Conservation (phyloP, 2,888 invertebrate genomes). For the Deilephila porcellus region DNA sequence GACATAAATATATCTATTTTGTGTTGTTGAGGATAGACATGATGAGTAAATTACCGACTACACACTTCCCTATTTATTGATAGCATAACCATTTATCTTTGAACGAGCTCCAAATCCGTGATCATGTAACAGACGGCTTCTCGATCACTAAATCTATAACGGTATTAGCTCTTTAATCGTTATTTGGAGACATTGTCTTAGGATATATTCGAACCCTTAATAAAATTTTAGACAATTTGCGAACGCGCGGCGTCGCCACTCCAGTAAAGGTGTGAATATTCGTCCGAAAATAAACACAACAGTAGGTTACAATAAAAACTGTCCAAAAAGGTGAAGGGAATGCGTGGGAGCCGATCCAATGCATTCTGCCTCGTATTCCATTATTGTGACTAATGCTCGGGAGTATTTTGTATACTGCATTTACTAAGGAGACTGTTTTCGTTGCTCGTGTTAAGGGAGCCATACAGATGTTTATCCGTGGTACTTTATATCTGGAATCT, state of each 20-base stretch:
- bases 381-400: slow-evolving; percentile 24
- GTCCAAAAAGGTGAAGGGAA: slow-evolving; percentile 43
- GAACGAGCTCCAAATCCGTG: too few relatives aligned
- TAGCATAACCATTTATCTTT: too few relatives aligned
- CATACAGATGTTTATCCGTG: too few relatives aligned
- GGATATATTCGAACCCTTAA: slow-evolving; percentile 21
- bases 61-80: too few relatives aligned
- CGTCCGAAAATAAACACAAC: slow-evolving; percentile 43
- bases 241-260: slow-evolving; percentile 29
- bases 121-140: too few relatives aligned
- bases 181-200: too few relatives aligned
- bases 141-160: too few relatives aligned
- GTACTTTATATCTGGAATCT: too few relatives aligned
- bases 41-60: too few relatives aligned
- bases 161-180: too few relatives aligned
- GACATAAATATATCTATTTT: too few relatives aligned
- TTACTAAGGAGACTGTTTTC: background rate
- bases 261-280: slow-evolving; percentile 41
- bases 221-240: slow-evolving; percentile 29
- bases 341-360: slow-evolving; percentile 45
- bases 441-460: background rate
- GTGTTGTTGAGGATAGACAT: too few relatives aligned
- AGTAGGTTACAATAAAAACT: slow-evolving; percentile 42
- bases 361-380: slow-evolving; percentile 38
- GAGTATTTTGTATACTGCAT: background rate